Base-by-base conservation (phyloP, 2,113 vertebrate genomes). In the Clarias gariepinus region DNA sequence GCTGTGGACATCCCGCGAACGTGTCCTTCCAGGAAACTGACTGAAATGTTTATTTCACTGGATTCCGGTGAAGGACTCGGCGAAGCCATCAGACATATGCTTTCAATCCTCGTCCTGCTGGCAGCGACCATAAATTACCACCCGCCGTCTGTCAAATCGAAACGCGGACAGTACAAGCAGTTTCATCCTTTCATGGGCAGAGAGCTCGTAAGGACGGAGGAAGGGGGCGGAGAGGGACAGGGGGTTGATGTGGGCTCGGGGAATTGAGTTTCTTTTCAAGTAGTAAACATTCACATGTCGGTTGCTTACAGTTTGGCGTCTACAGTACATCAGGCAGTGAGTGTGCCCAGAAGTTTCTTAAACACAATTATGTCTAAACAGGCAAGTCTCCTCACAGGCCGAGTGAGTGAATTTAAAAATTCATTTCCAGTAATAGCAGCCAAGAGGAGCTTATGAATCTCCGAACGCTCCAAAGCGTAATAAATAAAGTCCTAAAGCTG, bases 11-110 rank as follows among this genome's bases (percentile, higher is more conserved):
- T 85, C 69, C 13, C 64, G 33, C 52, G 58, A 21, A 33, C 81
- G 4, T 68, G n/a, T 71, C 36, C 68, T 30, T 36, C 81, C 41
- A 21, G 64, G 23, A 80, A 80, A 36, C 64, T 33, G 25, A 25
- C 13, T 21, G 58, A 61, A 84, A 84, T 81, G 85, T 84, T 89
- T 84, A 84, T 87, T 47, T 47, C 47, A 33, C 53, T 81, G 85
- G 73, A 64, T 85, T 77, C 68, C 68, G 69, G 19, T 57, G 41
- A 84, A 47, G 12, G 41, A 19, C 30, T 71, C 23, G 28, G 69
- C 15, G 12, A 52, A 84, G 41, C 47, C 13, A 28, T 69, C 9
- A 53, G 33, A 68, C 85, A 85, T 81, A 73, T 87, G 85, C 77
- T 89, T 89, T 85, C 77, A 84, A 85, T 87, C 47, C 71, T 84